Percentiles rank a stretch among this genome's conserved stretches.
These are phyloP conservation scores for Invenusta paracnida DNA, from an alignment of 2,888 invertebrate species.

Conservation along the genomic window DNA sequence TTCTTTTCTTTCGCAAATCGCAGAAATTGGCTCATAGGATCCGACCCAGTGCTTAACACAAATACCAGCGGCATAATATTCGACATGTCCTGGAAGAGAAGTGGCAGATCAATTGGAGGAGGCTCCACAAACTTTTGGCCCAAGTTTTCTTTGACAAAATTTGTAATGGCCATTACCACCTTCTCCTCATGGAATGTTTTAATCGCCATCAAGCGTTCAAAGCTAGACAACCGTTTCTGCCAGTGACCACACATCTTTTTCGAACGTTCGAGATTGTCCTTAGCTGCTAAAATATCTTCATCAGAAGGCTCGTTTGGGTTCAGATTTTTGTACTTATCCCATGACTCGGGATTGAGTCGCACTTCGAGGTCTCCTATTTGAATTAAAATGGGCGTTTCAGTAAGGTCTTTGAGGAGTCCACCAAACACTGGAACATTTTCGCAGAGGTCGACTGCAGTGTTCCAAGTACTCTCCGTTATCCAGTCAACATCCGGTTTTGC, in stretches of 20 bases:
- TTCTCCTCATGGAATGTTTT: conserved; percentile 64
- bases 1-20: conserved; percentile 58
- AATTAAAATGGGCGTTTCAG: conserved; percentile 24
- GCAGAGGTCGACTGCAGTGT: conserved; percentile 67
- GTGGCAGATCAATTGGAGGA: conserved; percentile 67
- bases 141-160: conserved; percentile 73
- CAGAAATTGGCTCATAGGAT: conserved; percentile 61
- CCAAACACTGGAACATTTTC: conserved; percentile 63
- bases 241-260: conserved; percentile 63
- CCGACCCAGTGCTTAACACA: conserved; percentile 75
- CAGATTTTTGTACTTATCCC: conserved; percentile 49
- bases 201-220: conserved; percentile 76
- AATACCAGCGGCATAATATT: conserved; percentile 73
- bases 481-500: conserved; percentile 64
- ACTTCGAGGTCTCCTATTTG: conserved; percentile 46
- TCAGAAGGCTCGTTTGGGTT: conserved; percentile 51
- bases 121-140: conserved; percentile 77
- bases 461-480: conserved; percentile 72
- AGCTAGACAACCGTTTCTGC: conserved; percentile 67
- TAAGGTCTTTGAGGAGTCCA: conserved; percentile 53
- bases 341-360: conserved; percentile 52
- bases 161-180: conserved; percentile 73
- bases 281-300: conserved; percentile 45
- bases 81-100: conserved; percentile 61
- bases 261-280: conserved; percentile 48